Conservation (phyloP, 2,113 vertebrate species). For the Ciconia maguari region DNA sequence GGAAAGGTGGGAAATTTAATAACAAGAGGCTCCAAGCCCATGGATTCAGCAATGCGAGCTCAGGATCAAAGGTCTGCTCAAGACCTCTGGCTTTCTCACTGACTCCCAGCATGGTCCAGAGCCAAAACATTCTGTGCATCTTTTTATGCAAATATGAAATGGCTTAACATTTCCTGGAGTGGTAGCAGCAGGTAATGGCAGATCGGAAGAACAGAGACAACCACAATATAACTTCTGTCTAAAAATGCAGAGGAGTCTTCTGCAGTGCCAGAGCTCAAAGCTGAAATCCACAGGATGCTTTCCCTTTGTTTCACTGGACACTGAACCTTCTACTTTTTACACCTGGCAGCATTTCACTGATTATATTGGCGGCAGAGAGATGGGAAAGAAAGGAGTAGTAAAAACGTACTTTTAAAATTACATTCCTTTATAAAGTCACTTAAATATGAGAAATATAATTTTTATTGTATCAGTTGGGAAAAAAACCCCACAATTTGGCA, state of each 20-base stretch:
- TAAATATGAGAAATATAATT: neutral
- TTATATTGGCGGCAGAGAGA: neutral
- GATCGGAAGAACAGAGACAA: neutral
- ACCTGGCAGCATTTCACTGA: neutral
- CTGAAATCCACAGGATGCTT: neutral
- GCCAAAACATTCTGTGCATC: neutral
- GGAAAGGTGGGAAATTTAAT: neutral
- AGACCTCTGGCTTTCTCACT: neutral
- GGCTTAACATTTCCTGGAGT: neutral
- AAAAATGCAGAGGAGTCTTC: neutral
- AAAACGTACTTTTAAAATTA: neutral
- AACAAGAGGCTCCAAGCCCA: neutral
- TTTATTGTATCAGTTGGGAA: neutral
- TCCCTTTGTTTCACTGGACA: neutral
- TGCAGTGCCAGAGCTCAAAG: neutral
- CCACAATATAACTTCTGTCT: neutral
- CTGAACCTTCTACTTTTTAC: neutral
- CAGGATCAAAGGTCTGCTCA: neutral
- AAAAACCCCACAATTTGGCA: neutral
- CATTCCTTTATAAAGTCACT: neutral
- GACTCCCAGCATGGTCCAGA: neutral
- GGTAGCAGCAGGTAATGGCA: neutral
- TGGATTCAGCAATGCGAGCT: neutral
- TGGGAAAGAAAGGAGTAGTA: neutral
- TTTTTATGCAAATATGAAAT: neutral